Conservation (phyloP, 1,140 invertebrate genomes). For the Polyergus mexicanus region DNA sequence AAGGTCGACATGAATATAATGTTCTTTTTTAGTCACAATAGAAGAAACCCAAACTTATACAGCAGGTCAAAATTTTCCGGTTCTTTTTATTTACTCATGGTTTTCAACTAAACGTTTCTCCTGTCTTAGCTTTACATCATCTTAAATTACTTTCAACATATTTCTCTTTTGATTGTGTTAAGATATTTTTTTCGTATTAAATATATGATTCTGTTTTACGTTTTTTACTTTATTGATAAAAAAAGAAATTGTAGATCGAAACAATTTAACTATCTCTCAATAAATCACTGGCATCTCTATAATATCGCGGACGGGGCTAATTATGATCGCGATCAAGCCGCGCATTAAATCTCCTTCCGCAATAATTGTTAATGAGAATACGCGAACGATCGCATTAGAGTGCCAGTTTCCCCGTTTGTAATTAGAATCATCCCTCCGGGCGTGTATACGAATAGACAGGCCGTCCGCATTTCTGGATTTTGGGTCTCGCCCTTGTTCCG, state of each 20-base stretch:
- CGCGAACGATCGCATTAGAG: slow-evolving; percentile 76
- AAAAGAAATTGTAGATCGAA: not conserved
- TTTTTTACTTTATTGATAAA: not conserved
- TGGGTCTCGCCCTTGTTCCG: slow-evolving; percentile 57
- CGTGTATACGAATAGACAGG: slow-evolving; percentile 31
- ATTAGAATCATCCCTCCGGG: slow-evolving; percentile 72
- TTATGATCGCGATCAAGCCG: slow-evolving; percentile 77
- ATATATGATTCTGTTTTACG: not conserved
- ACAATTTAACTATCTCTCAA: not conserved
- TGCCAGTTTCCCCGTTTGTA: slow-evolving; percentile 64
- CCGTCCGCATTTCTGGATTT: slow-evolving; percentile 49
- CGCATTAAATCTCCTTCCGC: slow-evolving; percentile 77
- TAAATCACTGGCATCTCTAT: slow-evolving; percentile 2
- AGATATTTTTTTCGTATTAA: not conserved
- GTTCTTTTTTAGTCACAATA: not conserved
- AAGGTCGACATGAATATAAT: not conserved
- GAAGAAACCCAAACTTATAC: not conserved
- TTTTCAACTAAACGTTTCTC: not conserved
- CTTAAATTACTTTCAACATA: not conserved
- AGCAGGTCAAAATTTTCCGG: not conserved
- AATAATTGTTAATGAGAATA: slow-evolving; percentile 80
- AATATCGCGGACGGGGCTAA: slow-evolving; percentile 70
- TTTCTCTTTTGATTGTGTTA: not conserved
- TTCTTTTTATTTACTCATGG: not conserved
- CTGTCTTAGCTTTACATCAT: not conserved